Conservation (phyloP, 2,797 vertebrate species). For the Macropodus opercularis region DNA sequence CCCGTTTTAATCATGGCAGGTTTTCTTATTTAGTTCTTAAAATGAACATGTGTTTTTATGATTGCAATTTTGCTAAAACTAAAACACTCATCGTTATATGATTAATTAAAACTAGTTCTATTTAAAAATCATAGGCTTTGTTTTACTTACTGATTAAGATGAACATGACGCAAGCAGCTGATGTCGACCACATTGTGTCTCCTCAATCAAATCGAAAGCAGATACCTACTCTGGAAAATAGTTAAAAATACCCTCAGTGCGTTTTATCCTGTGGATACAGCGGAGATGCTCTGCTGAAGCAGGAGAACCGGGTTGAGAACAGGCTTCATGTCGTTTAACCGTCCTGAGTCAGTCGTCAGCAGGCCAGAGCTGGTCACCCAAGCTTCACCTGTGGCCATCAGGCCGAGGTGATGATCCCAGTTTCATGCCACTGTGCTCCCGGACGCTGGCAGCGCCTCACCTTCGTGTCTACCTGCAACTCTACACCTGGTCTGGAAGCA, state of each 20-base stretch:
- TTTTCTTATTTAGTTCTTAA: too few species aligned
- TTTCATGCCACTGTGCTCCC: neutral
- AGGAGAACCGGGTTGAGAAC: neutral
- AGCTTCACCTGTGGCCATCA: neutral
- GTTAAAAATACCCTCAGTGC: neutral
- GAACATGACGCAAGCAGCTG: conserved; percentile 32
- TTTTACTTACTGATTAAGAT: conserved; percentile 69
- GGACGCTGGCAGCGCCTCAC: neutral
- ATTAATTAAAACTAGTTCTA: too few species aligned
- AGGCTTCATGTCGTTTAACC: conserved; percentile 37
- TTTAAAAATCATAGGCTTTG: neutral
- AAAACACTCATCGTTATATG: neutral
- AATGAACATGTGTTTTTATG: too few species aligned
- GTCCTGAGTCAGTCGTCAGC: neutral
- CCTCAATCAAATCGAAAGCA: neutral
- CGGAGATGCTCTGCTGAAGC: neutral
- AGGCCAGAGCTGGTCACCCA: neutral
- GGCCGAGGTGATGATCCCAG: conserved; percentile 5
- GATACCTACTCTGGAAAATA: neutral
- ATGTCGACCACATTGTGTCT: conserved; percentile 59
- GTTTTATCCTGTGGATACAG: conserved; percentile 34
- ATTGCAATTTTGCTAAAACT: neutral
- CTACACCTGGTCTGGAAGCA: conserved; percentile 55
- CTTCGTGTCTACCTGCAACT: conserved; percentile 51
- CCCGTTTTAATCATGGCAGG: neutral